These are phyloP conservation scores for Maccullochella peelii DNA, from an alignment of 2,113 vertebrate genomes.

Conservation along the genomic window DNA sequence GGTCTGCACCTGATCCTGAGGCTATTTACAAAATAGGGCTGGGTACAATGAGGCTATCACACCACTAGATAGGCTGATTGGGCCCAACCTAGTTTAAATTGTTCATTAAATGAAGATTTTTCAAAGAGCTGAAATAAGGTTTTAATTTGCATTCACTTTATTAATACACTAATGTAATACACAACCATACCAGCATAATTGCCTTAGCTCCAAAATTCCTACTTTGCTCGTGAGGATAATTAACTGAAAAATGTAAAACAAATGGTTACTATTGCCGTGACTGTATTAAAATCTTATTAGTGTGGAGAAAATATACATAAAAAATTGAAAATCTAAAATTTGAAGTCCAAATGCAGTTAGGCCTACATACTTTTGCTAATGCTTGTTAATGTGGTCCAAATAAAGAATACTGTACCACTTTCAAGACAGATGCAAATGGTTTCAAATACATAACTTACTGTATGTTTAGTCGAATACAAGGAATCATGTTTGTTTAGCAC, in stretches of 20 bases:
- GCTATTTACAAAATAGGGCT: too few relatives aligned
- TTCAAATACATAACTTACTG: too few relatives aligned
- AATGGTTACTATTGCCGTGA: constrained; percentile 2
- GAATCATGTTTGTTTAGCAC: not conserved
- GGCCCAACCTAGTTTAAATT: too few relatives aligned
- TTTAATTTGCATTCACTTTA: constrained; percentile 31
- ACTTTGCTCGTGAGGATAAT: constrained; percentile 11
- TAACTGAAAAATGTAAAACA: constrained; percentile 13
- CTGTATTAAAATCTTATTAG: not conserved
- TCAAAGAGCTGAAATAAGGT: constrained; percentile 12
- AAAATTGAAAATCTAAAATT: not conserved
- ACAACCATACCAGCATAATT: constrained; percentile 2
- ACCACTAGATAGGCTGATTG: not conserved
- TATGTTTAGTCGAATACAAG: not conserved
- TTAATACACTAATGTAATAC: constrained; percentile 19
- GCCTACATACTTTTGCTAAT: not conserved
- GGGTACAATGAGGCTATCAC: not conserved
- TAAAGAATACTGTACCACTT: too few relatives aligned
- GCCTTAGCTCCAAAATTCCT: not conserved
- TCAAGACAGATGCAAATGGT: not conserved
- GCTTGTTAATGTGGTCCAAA: too few relatives aligned
- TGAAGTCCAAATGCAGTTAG: not conserved
- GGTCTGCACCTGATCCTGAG: not conserved
- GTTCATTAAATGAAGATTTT: not conserved
- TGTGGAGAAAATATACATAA: not conserved